phyloP scores from a whole-genome alignment of 1,140 invertebrate species.

The Drosophila oshimai region DNA sequence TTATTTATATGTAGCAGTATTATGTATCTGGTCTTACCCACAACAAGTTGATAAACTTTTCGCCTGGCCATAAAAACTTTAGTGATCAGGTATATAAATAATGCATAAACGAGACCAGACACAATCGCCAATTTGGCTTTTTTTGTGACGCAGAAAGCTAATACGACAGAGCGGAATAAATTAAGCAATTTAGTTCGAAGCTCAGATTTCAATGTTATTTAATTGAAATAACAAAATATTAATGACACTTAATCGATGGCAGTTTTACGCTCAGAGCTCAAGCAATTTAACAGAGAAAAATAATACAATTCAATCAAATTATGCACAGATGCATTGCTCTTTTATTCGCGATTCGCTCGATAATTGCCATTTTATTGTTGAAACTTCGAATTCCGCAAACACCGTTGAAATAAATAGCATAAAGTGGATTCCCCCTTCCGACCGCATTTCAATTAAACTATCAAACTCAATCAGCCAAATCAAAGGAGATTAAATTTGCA shows the following conservation, averaged over 20 bases:
- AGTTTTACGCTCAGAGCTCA: slow-evolving; percentile 38
- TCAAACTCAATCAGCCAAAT: slow-evolving; percentile 64
- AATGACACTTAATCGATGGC: slow-evolving; percentile 42
- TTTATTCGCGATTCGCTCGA: neutral
- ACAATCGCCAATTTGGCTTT: slow-evolving; percentile 44
- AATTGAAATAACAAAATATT: slow-evolving; percentile 56
- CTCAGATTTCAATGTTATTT: slow-evolving; percentile 38
- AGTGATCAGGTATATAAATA: slow-evolving; percentile 47
- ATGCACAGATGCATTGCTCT: slow-evolving; percentile 37
- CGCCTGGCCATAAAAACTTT: slow-evolving; percentile 37
- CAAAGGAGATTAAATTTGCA: slow-evolving; percentile 56
- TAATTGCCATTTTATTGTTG: slow-evolving; percentile 45
- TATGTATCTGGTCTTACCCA: slow-evolving; percentile 36
- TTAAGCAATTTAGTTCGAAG: slow-evolving; percentile 47
- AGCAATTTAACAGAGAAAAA: slow-evolving; percentile 2
- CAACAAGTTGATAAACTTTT: slow-evolving; percentile 45
- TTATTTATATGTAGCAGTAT: slow-evolving; percentile 19
- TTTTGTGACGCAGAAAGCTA: slow-evolving; percentile 23
- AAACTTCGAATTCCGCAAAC: neutral
- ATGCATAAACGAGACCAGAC: slow-evolving; percentile 59
- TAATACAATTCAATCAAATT: slow-evolving; percentile 13
- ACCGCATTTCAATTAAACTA: slow-evolving; percentile 66
- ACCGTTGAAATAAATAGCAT: slow-evolving; percentile 9
- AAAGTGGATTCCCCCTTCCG: slow-evolving; percentile 31
- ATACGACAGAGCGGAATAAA: slow-evolving; percentile 39